Evolutionary conservation across 1,140 invertebrate species (phyloP).

Genomic region (Kradibia gibbosae): DNA sequence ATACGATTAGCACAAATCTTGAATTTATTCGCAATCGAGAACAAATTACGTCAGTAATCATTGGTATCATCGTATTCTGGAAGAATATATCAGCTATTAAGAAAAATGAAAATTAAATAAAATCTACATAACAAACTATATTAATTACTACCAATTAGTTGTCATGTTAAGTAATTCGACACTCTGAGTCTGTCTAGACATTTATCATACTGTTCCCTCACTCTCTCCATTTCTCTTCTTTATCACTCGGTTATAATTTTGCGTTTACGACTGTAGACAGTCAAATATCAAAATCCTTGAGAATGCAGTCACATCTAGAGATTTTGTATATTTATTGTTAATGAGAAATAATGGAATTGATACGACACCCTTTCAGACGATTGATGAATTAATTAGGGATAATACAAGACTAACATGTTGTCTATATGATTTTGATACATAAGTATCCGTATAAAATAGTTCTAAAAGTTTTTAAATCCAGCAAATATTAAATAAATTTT

Average conservation of each 20-base stretch:
- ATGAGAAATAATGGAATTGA: constrained; percentile 15
- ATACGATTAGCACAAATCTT: background rate
- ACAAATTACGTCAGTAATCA: background rate
- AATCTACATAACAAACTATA: constrained; percentile 26
- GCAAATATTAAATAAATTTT: too few relatives aligned
- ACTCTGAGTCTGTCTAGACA: constrained; percentile 19
- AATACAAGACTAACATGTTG: background rate
- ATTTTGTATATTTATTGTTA: constrained; percentile 10
- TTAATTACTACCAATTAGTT: constrained; percentile 42
- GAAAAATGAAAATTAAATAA: constrained; percentile 22
- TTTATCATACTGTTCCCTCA: constrained; percentile 21
- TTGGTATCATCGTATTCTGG: background rate
- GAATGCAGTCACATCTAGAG: background rate
- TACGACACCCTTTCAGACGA: background rate
- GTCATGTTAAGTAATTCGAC: constrained; percentile 15
- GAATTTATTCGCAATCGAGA: background rate
- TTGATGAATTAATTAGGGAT: constrained; percentile 14
- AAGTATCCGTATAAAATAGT: too few relatives aligned
- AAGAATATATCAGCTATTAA: background rate
- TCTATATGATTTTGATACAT: too few relatives aligned
- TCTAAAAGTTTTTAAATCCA: too few relatives aligned
- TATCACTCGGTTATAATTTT: constrained; percentile 12
- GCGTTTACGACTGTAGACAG: background rate
- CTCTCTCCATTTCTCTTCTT: background rate
- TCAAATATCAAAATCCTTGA: background rate